Base-by-base conservation (phyloP, 2,797 vertebrate species). In the Pristis pectinata region DNA sequence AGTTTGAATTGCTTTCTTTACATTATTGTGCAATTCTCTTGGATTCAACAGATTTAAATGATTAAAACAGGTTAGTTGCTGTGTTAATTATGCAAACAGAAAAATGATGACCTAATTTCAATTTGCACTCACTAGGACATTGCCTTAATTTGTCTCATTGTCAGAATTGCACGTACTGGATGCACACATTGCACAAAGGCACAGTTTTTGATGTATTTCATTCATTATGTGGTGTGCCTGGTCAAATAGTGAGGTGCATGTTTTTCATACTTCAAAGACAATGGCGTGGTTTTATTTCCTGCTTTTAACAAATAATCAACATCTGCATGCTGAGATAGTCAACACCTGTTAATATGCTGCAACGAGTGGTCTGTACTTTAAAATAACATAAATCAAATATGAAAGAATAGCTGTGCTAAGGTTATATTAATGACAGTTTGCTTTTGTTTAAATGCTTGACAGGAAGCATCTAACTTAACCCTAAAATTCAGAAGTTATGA, bases 321-420 rank as follows among this genome's bases (percentile, higher is more conserved):
- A 53, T 85, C 56, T 89, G 11, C 15, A 24, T 9, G 17, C 59
- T 91, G 59, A 27, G 67, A 41, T 3, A 67, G 87, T 24, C 87
- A 91, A 91, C 1, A 19, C 22, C 59, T 67, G n/a, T 41, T 64
- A 67, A 91, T 41, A 24, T 64, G 61, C 61, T 67, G 61, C 87
- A 91, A n/a, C 22, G 4, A n/a, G 87, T 67, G 24, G 59, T 24
- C 87, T 41, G 17, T n/a, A 19, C 61, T 89, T n/a, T 61, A 67
- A 91, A 91, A 91, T 91, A 91, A 27, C 87, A 61, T 17, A 91
- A 91, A 27, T 61, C 17, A 67, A 24, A 41, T 91, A n/a, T 67
- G 49, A 37, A 41, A 34, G 13, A 10, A 59, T 64, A 91, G 59
- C 19, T 3, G 19, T 67, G 19, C 27, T 91, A 37, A 91, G n/a